A percentile compares a stretch with the other conserved stretches of the same genome.
Conservation (phyloP, 2,113 vertebrate species). For the Okapia johnstoni region DNA sequence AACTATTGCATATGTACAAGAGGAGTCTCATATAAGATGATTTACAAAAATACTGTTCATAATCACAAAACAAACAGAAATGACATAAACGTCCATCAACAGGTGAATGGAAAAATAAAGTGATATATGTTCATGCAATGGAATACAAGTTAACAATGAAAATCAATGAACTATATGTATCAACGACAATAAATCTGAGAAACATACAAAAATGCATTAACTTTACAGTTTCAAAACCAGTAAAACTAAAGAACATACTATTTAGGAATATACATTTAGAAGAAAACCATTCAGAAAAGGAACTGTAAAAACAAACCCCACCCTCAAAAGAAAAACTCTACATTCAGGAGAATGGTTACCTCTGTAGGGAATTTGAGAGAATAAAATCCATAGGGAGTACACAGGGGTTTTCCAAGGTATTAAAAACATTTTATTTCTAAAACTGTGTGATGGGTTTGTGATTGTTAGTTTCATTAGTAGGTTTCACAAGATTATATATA, state of each 20-base stretch:
- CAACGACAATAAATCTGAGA: neutral
- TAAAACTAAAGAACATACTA: neutral
- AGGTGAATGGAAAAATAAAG: neutral
- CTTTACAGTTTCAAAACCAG: neutral
- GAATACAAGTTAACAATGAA: neutral
- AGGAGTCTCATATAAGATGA: neutral
- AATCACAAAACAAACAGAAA: neutral
- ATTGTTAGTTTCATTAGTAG: neutral
- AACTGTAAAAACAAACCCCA: neutral
- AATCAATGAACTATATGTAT: neutral
- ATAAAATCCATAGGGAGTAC: neutral
- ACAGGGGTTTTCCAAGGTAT: neutral
- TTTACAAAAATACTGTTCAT: neutral
- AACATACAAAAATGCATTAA: neutral
- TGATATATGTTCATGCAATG: neutral
- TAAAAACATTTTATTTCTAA: conserved; percentile 1
- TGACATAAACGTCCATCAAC: neutral
- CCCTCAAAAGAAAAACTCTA: neutral
- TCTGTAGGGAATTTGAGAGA: neutral
- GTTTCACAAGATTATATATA: neutral
- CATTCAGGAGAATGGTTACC: neutral
- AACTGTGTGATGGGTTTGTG: neutral
- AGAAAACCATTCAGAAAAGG: neutral
- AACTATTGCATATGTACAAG: neutral
- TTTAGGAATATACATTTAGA: neutral